Evolutionary conservation across 1,140 invertebrate genomes (phyloP).

Genomic region (Lasioglossum albipes): DNA sequence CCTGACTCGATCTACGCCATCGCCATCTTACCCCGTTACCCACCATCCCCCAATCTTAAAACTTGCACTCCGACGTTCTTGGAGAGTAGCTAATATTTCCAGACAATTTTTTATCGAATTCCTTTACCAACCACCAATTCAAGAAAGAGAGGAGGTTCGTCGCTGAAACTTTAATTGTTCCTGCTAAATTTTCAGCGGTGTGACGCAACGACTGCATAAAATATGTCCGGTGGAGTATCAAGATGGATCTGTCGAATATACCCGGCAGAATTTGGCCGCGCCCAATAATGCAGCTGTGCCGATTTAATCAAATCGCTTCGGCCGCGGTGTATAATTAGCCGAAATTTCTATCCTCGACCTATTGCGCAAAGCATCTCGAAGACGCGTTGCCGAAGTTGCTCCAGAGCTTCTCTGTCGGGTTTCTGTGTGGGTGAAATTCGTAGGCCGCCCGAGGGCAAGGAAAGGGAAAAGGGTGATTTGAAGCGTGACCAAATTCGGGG

Average conservation of each 20-base stretch:
- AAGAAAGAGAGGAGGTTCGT: too few species aligned
- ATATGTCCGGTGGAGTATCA: neutral
- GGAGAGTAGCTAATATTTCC: too few species aligned
- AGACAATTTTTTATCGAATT: too few species aligned
- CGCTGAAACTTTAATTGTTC: too few species aligned
- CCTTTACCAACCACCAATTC: too few species aligned
- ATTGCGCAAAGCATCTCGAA: slow-evolving; percentile 27
- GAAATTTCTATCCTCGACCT: slow-evolving; percentile 20
- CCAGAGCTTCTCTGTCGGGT: neutral
- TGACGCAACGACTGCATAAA: too few species aligned
- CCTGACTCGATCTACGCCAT: neutral
- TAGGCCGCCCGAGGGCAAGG: neutral
- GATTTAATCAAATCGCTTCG: slow-evolving; percentile 42
- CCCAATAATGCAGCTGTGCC: slow-evolving; percentile 33
- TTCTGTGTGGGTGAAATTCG: neutral
- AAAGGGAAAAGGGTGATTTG: neutral
- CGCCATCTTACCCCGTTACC: too few species aligned
- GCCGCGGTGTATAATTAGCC: slow-evolving; percentile 44
- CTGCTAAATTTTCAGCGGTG: too few species aligned
- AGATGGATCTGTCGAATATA: neutral
- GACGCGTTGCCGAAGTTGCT: neutral
- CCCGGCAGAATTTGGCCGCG: slow-evolving; percentile 20
- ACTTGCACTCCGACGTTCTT: too few species aligned
- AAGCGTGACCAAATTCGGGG: slow-evolving; percentile 3
- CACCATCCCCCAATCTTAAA: neutral